Evolutionary conservation across 2,797 vertebrate species (phyloP), one percentile per base, ranked within the genome.

Genomic region (Pangasius mekongensis): DNA sequence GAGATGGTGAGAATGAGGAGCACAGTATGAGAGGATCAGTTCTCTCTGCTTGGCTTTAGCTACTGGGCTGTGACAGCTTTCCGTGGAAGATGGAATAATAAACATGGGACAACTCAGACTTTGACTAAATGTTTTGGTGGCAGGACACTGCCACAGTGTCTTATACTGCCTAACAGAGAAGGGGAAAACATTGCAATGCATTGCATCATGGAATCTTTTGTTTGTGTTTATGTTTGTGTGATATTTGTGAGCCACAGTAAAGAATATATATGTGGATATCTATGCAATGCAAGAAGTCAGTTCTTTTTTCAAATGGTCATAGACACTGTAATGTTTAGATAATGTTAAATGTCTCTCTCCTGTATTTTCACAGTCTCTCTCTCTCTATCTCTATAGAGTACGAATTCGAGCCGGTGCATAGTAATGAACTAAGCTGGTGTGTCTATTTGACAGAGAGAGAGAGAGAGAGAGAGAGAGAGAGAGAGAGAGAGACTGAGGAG

Each of bases 361-460:
- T 60, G 33, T 78, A 54, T 49, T 49, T n/a, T 83, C 90, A 87
- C 73, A 84, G 30, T 85, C 62, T 76, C 78, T 88, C 87, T 83
- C 49, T 84, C 67, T 82, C 80, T 87, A 86, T 91, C 93, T 94
- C 93, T 93, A 92, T 91, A 58, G 93, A 91, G 94, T 93, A 94
- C 92, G 90, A 93, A 93, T 95, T 95, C 91, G 94, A 96, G 94
- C 94, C 94, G 94, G 93, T 96, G 96, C 96, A 96, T 96, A 96
- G 95, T 95, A 96, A 96, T 96, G 96, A 96, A 95, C 92, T 92
- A 39, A 93, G 93, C 91, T 94, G 94, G 93, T 94, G 95, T 95
- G 94, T 95, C 94, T 96, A 93, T 96, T 95, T 95, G 93, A 94
- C 92, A 94, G 93, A 92, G 93, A 89, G 84, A 92, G 92, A 94